Evolutionary conservation across 2,113 vertebrate genomes (phyloP), one percentile per base, ranked within the genome.

Genomic region (Percopsis transmontana): DNA sequence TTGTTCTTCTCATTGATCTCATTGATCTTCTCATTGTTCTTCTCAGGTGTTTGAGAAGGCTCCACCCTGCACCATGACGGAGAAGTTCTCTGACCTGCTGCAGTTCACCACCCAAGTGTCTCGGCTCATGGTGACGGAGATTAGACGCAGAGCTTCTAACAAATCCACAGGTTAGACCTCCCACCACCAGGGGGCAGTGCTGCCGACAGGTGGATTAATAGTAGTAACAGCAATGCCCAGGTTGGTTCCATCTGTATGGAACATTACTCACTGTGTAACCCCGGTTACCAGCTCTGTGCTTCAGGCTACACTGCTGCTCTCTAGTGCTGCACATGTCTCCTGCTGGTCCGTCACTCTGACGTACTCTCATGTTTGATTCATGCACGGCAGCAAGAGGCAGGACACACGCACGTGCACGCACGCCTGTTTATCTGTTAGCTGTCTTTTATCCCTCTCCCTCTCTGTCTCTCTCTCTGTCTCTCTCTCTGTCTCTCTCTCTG

Each of bases 91-190:
- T 13, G 97, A 99, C 88, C 94, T 99, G 81, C 94, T 99, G 66
- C 97, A 99, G 90, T 99, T 99, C 91, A 98, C 97, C 85, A 98
- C 97, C 50, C 97, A 99, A 91, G 97, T 99, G 47, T 99, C 97
- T 44, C 91, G 97, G 45, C 81, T 99, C 68, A 99, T 99, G 97
- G 97, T 99, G 89, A 98, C 97, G 0, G 97, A 99, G 91, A 99
- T 99, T 89, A 92, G 97, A 69, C 92, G 97, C 64, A 91, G 97
- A 85, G 97, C 97, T 18, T 99, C 97, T 0, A 99, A 99, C 76
- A 99, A 99, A 81, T 99, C 97, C 69, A 99, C 97, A 94, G 97
- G 97, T 99, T 50, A 85, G 75, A 18, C 16, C 8, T 23, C 54
- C 11, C 5, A 58, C 23, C 14, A 14, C 42, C 42, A 16, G 42